Evolutionary conservation across 2,113 vertebrate species (phyloP), one percentile per base, ranked within the genome.

Genomic region (Sceloporus tristichus): DNA sequence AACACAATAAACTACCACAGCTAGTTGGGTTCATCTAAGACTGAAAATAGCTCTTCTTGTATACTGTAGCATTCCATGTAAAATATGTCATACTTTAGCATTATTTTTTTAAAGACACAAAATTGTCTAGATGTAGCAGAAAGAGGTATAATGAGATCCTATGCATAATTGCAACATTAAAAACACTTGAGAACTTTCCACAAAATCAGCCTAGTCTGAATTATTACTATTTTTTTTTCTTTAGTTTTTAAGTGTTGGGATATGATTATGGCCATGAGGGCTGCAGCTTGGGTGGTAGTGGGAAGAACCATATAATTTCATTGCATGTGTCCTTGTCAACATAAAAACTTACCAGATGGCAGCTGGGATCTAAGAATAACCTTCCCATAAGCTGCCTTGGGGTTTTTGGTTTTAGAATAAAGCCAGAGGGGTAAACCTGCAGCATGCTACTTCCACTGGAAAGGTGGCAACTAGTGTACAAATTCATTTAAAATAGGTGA

Each of bases 31-130:
- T 97, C 95, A 89, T 93, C 90, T 95, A 93, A 94, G 93, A 95
- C 92, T 94, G 85, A 93, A 92, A 92, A 89, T 91, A 96, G 91
- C 73, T 91, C 85, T 73, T 91, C 93, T 93, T 93, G 94, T 95
- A 94, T 96, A 94, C 95, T 96, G 95, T 92, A 91, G 92, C 88
- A 88, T 94, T 93, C 93, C 85, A 90, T 87, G 65, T 87, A 94
- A 94, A 71, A 82, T 56, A 85, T 90, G 40, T 29, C 4, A 48
- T 91, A 88, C 82, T 89, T 94, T 88, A 89, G 59, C n/a, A 8
- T 95, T 90, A 1, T 25, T 1, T 89, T 96, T 90, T 96, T 96
- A 96, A 96, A 95, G 91, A 91, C 23, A 88, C 96, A 93, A 95
- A 94, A 94, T 90, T 85, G 85, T 89, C 91, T 65, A 84, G 95